Base-by-base conservation (phyloP, 1,140 invertebrate genomes). In the Melitaea cinxia region DNA sequence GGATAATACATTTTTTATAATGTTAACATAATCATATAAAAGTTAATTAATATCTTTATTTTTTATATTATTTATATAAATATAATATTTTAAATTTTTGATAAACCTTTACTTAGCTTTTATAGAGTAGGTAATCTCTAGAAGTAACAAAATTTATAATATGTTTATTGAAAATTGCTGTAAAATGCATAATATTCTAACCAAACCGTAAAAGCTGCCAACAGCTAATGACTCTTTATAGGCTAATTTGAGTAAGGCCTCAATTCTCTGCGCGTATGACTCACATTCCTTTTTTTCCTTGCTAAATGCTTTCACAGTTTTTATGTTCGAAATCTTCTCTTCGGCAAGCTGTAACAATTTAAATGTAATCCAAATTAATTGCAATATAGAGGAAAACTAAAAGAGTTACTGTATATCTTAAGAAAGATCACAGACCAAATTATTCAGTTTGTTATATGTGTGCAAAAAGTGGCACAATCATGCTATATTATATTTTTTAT, bases 271-370 rank as follows among this genome's bases (percentile, higher is more conserved):
- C 49, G 91, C 91, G 77, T 98, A 99, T 0, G 89, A 82, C 17
- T 92, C 70, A 21, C 95, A 93, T 92, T 99, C 98, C 67, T 93
- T 93, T 2, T 92, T 71, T 83, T 99, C 98, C 78, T 97, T 95
- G 2, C 95, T 96, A 85, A 99, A 99, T 1, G 95, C 94, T 90
- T 98, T 96, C 0, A 99, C 98, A 3, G 98, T 99, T 76, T 98
- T 93, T 65, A 99, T 96, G 82, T 98, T 99, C 21, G 95, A 94
- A 42, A 99, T 96, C 73, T 95, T 95, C 82, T 99, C 98, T 91
- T 99, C 98, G 0, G 97, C 97, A 19, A 95, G 93, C 85, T 97
- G 94, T 64, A 85, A 91, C 70, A 49, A 24, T 24, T 12, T 12
- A 42, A 30, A 62, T 35, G 9, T 37, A n/a, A n/a, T 26, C 2